Percentiles rank a stretch among this genome's conserved stretches.
Evolutionary conservation across 2,113 vertebrate species (phyloP).

Genomic region (Genyomyrus donnyi): DNA sequence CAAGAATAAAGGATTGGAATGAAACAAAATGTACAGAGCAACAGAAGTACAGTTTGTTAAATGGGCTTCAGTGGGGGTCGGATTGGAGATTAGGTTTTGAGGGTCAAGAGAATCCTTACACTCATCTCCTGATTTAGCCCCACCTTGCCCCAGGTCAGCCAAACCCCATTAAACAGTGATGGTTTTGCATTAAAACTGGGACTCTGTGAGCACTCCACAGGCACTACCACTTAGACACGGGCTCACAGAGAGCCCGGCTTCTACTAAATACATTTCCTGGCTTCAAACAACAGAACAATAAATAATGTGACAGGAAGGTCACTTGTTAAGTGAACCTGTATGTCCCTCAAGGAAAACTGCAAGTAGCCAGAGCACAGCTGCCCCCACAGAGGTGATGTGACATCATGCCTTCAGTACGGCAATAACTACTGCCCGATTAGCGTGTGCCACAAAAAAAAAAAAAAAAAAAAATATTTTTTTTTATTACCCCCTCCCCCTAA

Average conservation of each 20-base stretch:
- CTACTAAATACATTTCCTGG: not conserved
- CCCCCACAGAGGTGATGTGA: not conserved
- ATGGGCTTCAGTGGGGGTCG: not conserved
- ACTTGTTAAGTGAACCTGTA: not conserved
- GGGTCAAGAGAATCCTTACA: not conserved
- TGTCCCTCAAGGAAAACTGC: not conserved
- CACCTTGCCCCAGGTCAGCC: not conserved
- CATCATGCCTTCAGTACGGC: not conserved
- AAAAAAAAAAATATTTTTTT: no score
- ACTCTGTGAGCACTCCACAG: not conserved
- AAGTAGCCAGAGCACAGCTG: not conserved
- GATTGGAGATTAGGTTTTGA: not conserved
- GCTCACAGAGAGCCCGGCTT: not conserved
- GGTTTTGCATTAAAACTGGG: not conserved
- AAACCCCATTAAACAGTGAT: not conserved
- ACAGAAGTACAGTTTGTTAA: not conserved
- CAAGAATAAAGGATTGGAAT: not conserved
- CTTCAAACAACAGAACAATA: not conserved
- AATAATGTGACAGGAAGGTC: slow-evolving; percentile 1
- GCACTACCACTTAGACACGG: not conserved
- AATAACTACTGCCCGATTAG: not conserved
- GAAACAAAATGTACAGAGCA: not conserved
- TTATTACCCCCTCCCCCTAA: no score
- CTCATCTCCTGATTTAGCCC: not conserved
- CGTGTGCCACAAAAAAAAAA: not conserved